Evolutionary conservation across 2,797 vertebrate genomes (phyloP).

Genomic region (Pseudomugil tenellus): DNA sequence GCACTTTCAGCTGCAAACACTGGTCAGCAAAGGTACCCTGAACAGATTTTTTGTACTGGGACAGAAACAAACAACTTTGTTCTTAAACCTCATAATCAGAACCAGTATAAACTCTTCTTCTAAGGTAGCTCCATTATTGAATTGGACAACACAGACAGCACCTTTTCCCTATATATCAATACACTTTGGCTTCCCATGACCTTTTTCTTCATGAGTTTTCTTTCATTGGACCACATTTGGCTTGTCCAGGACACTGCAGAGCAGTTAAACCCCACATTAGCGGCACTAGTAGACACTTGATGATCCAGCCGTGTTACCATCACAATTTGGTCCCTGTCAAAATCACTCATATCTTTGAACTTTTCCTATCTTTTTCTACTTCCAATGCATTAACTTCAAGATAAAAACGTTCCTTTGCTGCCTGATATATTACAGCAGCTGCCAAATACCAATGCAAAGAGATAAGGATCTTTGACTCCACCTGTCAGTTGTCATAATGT

Average conservation of each 20-base stretch:
- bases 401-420: background rate
- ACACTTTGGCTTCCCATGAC: background rate
- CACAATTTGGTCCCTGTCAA: background rate
- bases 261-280: background rate
- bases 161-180: background rate
- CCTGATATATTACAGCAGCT: background rate
- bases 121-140: background rate
- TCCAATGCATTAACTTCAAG: background rate
- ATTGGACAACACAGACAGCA: background rate
- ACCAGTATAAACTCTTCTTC: background rate
- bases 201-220: background rate
- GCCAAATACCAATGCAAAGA: background rate
- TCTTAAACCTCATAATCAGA: background rate
- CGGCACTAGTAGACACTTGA: background rate
- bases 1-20: too few species aligned
- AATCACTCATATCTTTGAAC: background rate
- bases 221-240: background rate
- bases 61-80: background rate
- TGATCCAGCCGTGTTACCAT: background rate
- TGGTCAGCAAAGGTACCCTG: too few species aligned
- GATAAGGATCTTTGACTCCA: background rate
- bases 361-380: background rate
- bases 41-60: too few species aligned
- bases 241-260: background rate
- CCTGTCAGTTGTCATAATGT: background rate